Evolutionary conservation across 1,140 invertebrate species (phyloP), one percentile per base, ranked within the genome.

Genomic region (Drosophila sulfurigaster): DNA sequence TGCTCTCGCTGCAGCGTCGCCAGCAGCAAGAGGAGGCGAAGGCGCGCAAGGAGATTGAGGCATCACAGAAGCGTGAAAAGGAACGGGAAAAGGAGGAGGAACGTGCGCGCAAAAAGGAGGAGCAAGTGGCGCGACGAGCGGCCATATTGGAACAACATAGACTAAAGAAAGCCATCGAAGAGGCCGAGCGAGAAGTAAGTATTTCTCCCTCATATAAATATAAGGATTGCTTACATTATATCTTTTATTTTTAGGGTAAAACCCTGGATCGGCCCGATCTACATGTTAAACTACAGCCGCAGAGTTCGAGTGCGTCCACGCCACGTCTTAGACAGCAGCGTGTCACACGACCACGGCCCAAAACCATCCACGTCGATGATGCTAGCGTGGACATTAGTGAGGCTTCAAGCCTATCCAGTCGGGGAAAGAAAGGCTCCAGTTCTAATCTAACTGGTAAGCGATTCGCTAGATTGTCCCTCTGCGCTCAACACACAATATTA

Each of bases 61-160:
- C 96, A 8, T 96, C 97, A 69, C 94, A 95, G 56, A 94, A 95
- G 35, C 94, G 95, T 56, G 96, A 97, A 88, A 93, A 95, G 72
- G 97, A 98, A 81, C 97, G 97, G 78, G 92, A 95, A 38, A 97
- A 98, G 92, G 95, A 96, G 78, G 98, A 99, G 85, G 96, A 98
- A 80, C 95, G 96, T 79, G 94, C 95, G 45, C 94, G 96, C 54
- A 98, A 98, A 91, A 98, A 98, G 93, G 96, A 98, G 78, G 98
- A 99, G 91, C 98, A 99, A 92, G 96, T 96, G 87, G 94, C 96
- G 38, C 94, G 97, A 79, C 93, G 98, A 69, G 96, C 98, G 72
- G 94, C 94, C 69, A 99, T 99, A 92, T 95, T 99, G 76, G 97
- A 99, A 92, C 96, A 98, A 92, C 98, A 99, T 93, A 97, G 98